Evolutionary conservation across 2,113 vertebrate species (phyloP).

Genomic region (Oryzias melastigma): DNA sequence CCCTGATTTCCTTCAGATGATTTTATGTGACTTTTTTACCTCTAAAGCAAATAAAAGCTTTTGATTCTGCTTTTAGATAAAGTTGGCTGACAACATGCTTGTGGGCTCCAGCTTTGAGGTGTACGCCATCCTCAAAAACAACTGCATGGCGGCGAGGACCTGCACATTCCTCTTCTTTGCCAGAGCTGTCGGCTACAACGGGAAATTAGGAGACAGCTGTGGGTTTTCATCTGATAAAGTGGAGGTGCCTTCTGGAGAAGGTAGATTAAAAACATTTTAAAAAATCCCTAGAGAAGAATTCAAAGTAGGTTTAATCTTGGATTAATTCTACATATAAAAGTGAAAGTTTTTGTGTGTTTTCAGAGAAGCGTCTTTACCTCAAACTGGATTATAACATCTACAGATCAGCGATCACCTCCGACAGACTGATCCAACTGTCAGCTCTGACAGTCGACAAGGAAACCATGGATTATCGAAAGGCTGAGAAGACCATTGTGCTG

Average conservation of each 20-base stretch:
- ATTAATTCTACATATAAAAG: neutral
- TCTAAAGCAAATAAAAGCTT: neutral
- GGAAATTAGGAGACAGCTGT: conserved; percentile 73
- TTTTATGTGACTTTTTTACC: neutral
- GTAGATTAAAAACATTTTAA: conserved; percentile 47
- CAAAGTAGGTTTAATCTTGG: neutral
- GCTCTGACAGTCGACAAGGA: conserved; percentile 77
- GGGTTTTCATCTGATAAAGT: conserved; percentile 69
- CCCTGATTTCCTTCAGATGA: too few relatives aligned
- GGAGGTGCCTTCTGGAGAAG: conserved; percentile 57
- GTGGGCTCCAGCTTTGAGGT: conserved; percentile 85
- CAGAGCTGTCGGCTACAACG: conserved; percentile 75
- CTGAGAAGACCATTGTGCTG: conserved; percentile 80
- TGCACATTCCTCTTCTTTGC: conserved; percentile 79
- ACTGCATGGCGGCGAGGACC: conserved; percentile 24
- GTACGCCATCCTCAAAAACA: conserved; percentile 77
- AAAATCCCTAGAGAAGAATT: neutral
- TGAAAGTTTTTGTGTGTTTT: neutral
- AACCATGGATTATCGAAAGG: conserved; percentile 52
- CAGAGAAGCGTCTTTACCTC: conserved; percentile 78
- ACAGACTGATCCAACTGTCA: conserved; percentile 84
- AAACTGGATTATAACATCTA: conserved; percentile 80
- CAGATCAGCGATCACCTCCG: conserved; percentile 75
- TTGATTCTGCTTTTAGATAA: conserved; percentile 69
- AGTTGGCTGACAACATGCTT: conserved; percentile 77